phyloP scores from a whole-genome alignment of 2,888 invertebrate genomes.

The Nomada ferruginata region DNA sequence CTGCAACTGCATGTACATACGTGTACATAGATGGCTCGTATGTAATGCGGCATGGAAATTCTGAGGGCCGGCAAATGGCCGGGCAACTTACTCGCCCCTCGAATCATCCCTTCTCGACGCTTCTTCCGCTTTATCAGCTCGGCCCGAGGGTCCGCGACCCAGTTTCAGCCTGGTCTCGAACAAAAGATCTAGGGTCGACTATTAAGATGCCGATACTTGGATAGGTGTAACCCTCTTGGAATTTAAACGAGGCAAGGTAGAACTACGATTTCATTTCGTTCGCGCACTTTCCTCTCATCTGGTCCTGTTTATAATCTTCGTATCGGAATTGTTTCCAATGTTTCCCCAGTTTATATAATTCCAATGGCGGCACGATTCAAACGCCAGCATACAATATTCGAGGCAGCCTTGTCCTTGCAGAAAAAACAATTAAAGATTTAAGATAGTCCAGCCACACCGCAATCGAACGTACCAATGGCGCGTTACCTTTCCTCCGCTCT shows the following conservation, averaged over 20 bases:
- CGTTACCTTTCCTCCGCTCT: too few relatives aligned
- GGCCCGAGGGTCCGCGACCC: constrained; percentile 68
- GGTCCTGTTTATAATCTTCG: too few relatives aligned
- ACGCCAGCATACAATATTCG: too few relatives aligned
- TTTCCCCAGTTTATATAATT: too few relatives aligned
- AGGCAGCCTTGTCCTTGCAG: too few relatives aligned
- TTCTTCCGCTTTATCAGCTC: constrained; percentile 69
- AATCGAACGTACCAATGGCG: too few relatives aligned
- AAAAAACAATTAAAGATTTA: too few relatives aligned
- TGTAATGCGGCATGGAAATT: constrained; percentile 69
- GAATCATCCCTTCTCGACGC: neutral
- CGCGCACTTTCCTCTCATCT: too few relatives aligned
- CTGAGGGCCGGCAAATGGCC: constrained; percentile 21
- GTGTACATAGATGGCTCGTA: constrained; percentile 25
- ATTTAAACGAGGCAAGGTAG: neutral
- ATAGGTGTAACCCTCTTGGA: neutral
- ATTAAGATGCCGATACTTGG: constrained; percentile 62
- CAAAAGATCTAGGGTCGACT: constrained; percentile 48
- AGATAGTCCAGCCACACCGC: too few relatives aligned
- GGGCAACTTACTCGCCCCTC: neutral
- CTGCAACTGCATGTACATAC: constrained; percentile 23
- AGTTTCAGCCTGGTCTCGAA: constrained; percentile 58
- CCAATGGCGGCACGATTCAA: too few relatives aligned
- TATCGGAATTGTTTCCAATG: too few relatives aligned
- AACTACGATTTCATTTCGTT: too few relatives aligned